Percentiles rank a stretch among this genome's conserved stretches.
These are phyloP conservation scores for Tinamus guttatus DNA, from an alignment of 2,113 vertebrate genomes.

Conservation along the genomic window DNA sequence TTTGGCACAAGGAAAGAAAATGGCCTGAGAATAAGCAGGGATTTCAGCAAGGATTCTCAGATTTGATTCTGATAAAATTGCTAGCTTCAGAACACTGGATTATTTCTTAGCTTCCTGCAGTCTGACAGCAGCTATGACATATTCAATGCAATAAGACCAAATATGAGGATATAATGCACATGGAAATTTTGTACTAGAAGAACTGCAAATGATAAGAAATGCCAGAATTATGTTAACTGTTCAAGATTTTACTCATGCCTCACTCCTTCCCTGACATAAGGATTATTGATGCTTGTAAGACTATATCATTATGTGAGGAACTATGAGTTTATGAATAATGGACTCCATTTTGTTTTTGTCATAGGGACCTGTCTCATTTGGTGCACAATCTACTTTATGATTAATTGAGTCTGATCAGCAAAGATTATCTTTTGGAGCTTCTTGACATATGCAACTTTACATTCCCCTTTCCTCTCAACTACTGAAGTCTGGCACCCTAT, in stretches of 20 bases:
- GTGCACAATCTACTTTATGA: neutral
- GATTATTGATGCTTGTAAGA: neutral
- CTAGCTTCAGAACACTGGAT: neutral
- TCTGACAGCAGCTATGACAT: neutral
- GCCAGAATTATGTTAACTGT: neutral
- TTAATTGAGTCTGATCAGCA: neutral
- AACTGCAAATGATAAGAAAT: neutral
- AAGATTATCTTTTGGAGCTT: neutral
- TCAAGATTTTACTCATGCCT: neutral
- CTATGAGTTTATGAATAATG: neutral
- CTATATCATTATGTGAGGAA: neutral
- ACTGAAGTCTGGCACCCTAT: neutral
- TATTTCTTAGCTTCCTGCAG: neutral
- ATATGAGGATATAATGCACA: neutral
- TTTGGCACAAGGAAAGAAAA: neutral
- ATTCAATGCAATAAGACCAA: neutral
- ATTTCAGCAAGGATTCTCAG: neutral
- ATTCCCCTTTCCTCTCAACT: neutral
- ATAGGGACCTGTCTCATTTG: neutral
- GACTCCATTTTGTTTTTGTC: neutral
- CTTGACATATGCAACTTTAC: neutral
- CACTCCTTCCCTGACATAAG: neutral
- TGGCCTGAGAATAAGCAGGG: neutral
- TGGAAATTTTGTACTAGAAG: neutral
- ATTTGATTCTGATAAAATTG: slow-evolving; percentile 15